Base-by-base conservation (phyloP, 2,113 vertebrate genomes). In the Sinocyclocheilus maitianheensis region DNA sequence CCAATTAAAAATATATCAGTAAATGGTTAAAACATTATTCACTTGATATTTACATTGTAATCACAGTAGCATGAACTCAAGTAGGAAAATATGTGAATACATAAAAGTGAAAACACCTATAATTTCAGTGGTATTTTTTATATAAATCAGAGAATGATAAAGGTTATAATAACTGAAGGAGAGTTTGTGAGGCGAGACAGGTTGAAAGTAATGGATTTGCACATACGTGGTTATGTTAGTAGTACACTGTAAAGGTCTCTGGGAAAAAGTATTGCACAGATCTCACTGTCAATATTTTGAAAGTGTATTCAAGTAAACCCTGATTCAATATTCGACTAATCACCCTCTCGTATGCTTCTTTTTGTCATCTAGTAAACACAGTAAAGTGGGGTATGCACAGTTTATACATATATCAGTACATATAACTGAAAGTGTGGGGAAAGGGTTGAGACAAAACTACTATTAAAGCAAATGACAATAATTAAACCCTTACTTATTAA, bases 61-160 rank as follows among this genome's bases (percentile, higher is more conserved):
- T 97, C 97, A 99, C 97, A 99, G 98, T 99, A 99, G 97, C 97
- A 99, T 95, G 97, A 98, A 99, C 96, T 96, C 96, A 97, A 97
- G 97, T 98, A 99, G 97, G 97, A 99, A 99, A 99, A 99, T 98
- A 98, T 98, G 97, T 97, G 97, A 97, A 97, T 98, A 97, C 97
- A 94, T 93, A 97, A 98, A 98, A 97, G 96, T 97, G 96, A 96
- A 97, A 98, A 98, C 76, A 85, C 83, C 86, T 97, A 98, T 96
- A 97, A 40, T 55, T 72, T 97, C 97, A 97, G 95, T 97, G 96
- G 95, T 94, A 95, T 96, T 96, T 96, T 95, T 96, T 96, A 97
- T 96, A 97, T 96, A 97, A 97, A 98, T 96, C 96, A 96, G 96
- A 97, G 96, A 96, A 97, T 97, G 96, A 97, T 97, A 97, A 97